A percentile compares a stretch with the other conserved stretches of the same genome.
Evolutionary conservation across 2,888 invertebrate genomes (phyloP).

Genomic region (Dichetophora obliterata): DNA sequence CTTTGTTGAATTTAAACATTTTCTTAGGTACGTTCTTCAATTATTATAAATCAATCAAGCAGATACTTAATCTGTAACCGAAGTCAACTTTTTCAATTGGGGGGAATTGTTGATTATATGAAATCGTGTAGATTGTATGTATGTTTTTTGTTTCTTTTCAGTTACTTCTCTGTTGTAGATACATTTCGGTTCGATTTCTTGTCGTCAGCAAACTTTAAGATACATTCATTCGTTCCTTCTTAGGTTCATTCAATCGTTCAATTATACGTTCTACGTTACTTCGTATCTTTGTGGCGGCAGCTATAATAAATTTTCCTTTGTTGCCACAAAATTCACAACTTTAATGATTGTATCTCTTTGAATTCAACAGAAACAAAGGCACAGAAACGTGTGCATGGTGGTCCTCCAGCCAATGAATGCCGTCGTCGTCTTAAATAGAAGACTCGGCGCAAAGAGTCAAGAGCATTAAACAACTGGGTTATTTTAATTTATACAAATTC

Average conservation of each 20-base stretch:
- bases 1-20: conserved; percentile 4
- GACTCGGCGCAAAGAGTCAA: neutral
- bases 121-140: conserved; percentile 22
- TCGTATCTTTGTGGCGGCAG: neutral
- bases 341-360: conserved; percentile 24
- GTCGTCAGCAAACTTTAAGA: too few relatives aligned
- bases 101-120: neutral
- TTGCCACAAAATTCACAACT: conserved; percentile 34
- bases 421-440: neutral
- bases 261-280: too few relatives aligned
- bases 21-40: conserved; percentile 25
- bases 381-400: conserved; percentile 7
- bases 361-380: neutral
- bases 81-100: conserved; percentile 32
- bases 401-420: neutral
- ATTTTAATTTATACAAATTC: conserved; percentile 38
- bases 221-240: too few relatives aligned
- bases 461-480: conserved; percentile 20
- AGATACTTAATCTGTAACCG: conserved; percentile 24
- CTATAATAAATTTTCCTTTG: conserved; percentile 29
- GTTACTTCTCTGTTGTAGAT: neutral
- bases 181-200: too few relatives aligned
- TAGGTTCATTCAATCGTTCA: too few relatives aligned
- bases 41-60: conserved; percentile 41
- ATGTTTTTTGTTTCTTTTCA: neutral